Evolutionary conservation across 2,797 vertebrate genomes (phyloP), one percentile per base, ranked within the genome.

Genomic region (Malacoctenus gilli): DNA sequence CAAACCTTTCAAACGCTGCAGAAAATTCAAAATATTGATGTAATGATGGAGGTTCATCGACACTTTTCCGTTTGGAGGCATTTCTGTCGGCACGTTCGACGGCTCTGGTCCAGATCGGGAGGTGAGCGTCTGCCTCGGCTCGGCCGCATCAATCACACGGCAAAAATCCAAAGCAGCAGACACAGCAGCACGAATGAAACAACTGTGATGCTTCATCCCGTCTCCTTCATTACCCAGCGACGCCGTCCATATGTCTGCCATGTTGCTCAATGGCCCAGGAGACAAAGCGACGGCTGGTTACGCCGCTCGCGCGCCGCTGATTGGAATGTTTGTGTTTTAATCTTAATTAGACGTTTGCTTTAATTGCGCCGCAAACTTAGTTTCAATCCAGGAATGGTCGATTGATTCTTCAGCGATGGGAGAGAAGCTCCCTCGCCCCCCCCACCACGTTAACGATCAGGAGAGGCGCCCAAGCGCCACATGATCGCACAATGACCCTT

Each of bases 401-500:
- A 7, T 30, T 48, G 43, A 48, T 66, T 75, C 37, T 31, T 52
- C 2, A 0, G 11, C 44, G 34, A 50, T 44, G 53, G 2, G 34
- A n/a, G n/a, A n/a, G n/a, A n/a, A n/a, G n/a, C n/a, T n/a, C n/a
- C n/a, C n/a, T n/a, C n/a, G n/a, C n/a, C n/a, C n/a, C n/a, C n/a
- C n/a, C n/a, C n/a, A n/a, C n/a, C n/a, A n/a, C n/a, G n/a, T n/a
- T n/a, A n/a, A n/a, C 25, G 25, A 28, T 28, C 25, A 28, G 5
- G 25, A 28, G 25, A 28, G 25, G 60, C 57, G 42, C 61, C 47
- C n/a, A 15, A 0, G 48, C n/a, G 28, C 58, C 42, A 19, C 59
- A 40, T 12, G 52, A 52, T 70, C 68, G 25, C 65, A 62, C 79
- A 42, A 3, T 60, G 80, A 75, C 73, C 79, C 71, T 46, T 16